Base-by-base conservation (phyloP, 2,888 invertebrate species). In the Boloria euphrosyne region DNA sequence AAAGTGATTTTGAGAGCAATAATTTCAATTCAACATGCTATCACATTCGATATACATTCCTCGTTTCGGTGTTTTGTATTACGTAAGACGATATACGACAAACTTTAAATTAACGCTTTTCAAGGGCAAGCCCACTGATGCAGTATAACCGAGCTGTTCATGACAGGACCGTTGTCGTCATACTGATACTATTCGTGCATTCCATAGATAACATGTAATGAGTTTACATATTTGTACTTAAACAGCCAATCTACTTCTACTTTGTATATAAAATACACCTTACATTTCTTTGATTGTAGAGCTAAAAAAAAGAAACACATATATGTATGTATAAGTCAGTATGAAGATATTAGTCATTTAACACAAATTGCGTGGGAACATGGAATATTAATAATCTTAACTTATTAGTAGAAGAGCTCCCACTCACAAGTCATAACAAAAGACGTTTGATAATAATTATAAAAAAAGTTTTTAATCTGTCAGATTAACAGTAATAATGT, bases 191-290 rank as follows among this genome's bases (percentile, higher is more conserved):
- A 65, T 64, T 62, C 65, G 62, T 78, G 80, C 88, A 88, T 89
- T 85, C 88, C 86, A 73, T 70, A 86, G 87, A 89, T 86, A 89
- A 80, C 73, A 72, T 72, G 75, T 79, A 78, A 79, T 80, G 78
- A 72, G 46, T 46, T 10, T 18, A 31, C 38, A 18, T 57, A 44
- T 4, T 46, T 38, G 3, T n/a, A 17, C 17, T 16, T 17, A 49
- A 49, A 50, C 17, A 49, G 16, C 17, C 6, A 17, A 16, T 16
- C n/a, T 49, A 49, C 16, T 49, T 16, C n/a, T 49, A 49, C 16
- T 49, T 49, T 16, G n/a, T 38, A 7, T 38, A 22, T 38, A 10
- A 38, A 38, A 38, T 38, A 10, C 10, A 38, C 31, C 31, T 38
- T 38, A 38, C 10, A 1, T 38, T 10, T 6, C 5, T 31, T 7